Base-by-base conservation (phyloP, 2,888 invertebrate genomes). In the Tenthredo scrophulariae region DNA sequence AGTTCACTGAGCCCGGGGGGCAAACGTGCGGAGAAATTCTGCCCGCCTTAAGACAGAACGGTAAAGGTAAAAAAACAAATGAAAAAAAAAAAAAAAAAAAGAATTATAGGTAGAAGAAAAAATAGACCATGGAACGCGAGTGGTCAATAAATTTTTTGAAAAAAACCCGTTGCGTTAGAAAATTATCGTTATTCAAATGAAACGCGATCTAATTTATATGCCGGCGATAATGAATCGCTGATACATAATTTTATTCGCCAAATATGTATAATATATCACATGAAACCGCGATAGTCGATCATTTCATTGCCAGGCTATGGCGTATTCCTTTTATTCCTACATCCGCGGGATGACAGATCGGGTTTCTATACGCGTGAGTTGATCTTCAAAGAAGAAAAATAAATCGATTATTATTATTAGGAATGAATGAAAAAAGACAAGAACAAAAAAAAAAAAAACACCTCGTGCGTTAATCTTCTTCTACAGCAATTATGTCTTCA, bases 1-100 rank as follows among this genome's bases (percentile, higher is more conserved):
- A 80, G 80, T 80, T 80, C 80, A 80, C 80, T 62, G 62, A 80
- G 80, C 80, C 80, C 62, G 15, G 62, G 5, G 80, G 80, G 80
- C 62, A 58, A 58, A 40, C 62, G 62, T 80, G 80, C 80, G 62
- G 80, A 80, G 80, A 80, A 80, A 80, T 80, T 80, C 40, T 40
- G 26, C 62, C 62, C 80, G 62, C 80, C 62, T 80, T 40, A 62
- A 80, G 80, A 80, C 29, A 43, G 40, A 40, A 62, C 77, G 54
- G 33, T 77, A 46, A 62, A 77, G 13, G 50, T 43, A 13, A 75
- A 1, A 29, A 79, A 79, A 18, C 22, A 22, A 75, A 75, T 29
- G n/a, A 22, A 80, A 26, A 13, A 29, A 50, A 13, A 33, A 29
- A 54, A 54, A 4, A 50, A 54, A 54, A 13, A 29, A 29, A 7